phyloP scores from a whole-genome alignment of 2,113 vertebrate species.

The Panurus biarmicus region DNA sequence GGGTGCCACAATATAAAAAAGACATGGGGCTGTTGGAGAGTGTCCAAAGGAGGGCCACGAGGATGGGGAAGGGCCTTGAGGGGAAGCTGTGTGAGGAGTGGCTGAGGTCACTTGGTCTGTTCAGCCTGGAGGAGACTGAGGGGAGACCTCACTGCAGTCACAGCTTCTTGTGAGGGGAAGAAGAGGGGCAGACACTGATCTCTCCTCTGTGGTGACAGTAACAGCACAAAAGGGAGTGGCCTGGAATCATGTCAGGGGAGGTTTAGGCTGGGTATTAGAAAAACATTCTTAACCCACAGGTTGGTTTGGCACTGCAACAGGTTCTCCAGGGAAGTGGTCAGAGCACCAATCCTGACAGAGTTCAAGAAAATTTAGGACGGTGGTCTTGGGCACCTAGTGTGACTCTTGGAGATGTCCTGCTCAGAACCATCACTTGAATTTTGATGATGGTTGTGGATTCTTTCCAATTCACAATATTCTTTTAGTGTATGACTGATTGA shows the following conservation, averaged over 20 bases:
- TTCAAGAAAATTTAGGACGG: neutral
- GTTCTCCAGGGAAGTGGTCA: neutral
- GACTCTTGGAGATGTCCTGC: neutral
- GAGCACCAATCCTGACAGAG: neutral
- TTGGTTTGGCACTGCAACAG: accelerated
- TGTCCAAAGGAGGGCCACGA: neutral
- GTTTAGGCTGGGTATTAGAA: neutral
- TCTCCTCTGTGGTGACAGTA: accelerated
- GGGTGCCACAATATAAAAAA: neutral
- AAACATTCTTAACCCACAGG: accelerated
- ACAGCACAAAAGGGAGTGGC: accelerated
- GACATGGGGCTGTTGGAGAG: neutral
- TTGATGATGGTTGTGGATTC: neutral
- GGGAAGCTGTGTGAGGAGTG: neutral
- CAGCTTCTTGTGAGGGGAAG: neutral
- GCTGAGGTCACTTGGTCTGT: neutral
- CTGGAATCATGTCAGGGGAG: neutral
- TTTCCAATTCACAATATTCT: neutral
- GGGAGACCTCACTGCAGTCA: neutral
- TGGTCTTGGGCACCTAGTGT: too few relatives aligned
- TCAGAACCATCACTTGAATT: neutral
- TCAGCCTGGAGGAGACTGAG: neutral
- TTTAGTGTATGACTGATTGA: neutral
- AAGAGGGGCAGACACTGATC: neutral
- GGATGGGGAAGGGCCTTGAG: too few relatives aligned